These are phyloP conservation scores for Plumapathes pennacea DNA, from an alignment of 92 coral and sea anemone genomes.

Conservation along the genomic window DNA sequence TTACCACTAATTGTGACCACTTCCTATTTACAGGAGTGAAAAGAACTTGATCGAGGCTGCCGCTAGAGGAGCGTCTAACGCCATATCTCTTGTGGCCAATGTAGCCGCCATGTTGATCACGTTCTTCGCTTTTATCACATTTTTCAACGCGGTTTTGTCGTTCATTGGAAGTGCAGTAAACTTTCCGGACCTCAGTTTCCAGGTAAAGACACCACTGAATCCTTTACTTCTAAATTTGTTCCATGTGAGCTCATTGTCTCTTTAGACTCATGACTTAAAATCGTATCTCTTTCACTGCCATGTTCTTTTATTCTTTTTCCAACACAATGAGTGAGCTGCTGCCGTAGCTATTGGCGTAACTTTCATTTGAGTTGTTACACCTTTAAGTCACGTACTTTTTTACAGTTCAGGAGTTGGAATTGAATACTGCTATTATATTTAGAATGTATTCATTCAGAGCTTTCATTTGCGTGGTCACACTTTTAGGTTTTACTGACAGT, in stretches of 20 bases:
- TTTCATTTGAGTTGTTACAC: no score
- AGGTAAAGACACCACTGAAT: conserved; percentile 53
- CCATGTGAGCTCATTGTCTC: no score
- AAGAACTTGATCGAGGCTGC: conserved; percentile 95
- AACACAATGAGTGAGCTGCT: not conserved
- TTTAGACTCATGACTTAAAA: no score
- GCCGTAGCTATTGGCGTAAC: no score
- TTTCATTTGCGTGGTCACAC: no score
- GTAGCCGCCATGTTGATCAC: conserved; percentile 93
- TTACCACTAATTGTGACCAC: no score
- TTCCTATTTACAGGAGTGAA: conserved; percentile 60
- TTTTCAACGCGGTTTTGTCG: conserved; percentile 74
- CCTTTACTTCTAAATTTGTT: not conserved
- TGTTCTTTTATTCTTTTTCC: not conserved
- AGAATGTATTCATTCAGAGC: no score
- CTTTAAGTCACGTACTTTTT: no score
- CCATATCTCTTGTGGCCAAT: conserved; percentile 90
- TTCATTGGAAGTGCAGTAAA: conserved; percentile 88
- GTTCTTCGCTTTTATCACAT: conserved; percentile 84
- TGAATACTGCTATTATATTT: no score
- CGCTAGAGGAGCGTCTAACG: conserved; percentile 86
- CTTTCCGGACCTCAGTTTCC: conserved; percentile 74
- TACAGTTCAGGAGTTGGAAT: no score
- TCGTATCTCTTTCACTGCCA: no score
- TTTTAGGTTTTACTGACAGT: no score